Evolutionary conservation across 2,888 invertebrate genomes (phyloP).

Genomic region (Drosophila affinis): DNA sequence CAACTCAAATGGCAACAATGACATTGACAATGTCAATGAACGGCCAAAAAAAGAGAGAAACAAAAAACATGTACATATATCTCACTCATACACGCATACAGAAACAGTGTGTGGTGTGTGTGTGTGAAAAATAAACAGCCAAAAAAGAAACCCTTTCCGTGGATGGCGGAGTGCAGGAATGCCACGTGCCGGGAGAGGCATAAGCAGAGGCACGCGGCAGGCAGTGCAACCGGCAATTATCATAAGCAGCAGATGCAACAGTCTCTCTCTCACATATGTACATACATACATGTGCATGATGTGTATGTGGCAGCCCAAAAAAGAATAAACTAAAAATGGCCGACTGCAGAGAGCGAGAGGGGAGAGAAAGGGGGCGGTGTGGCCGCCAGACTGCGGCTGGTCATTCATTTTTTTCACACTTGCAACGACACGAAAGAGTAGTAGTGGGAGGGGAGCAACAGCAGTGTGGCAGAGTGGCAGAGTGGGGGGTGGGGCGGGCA

Average conservation of each 20-base stretch:
- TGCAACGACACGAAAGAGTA: conserved; percentile 23
- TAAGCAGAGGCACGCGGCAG: conserved; percentile 37
- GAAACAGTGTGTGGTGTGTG: conserved; percentile 9
- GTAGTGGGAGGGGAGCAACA: neutral
- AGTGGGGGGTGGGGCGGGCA: conserved; percentile 44
- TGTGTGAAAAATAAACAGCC: conserved; percentile 45
- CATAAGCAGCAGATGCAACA: conserved; percentile 75
- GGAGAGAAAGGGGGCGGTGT: conserved; percentile 1
- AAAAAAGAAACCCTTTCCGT: conserved; percentile 33
- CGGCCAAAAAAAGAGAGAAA: conserved; percentile 49
- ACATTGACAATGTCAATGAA: conserved; percentile 81
- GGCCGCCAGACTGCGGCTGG: conserved; percentile 43
- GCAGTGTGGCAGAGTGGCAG: conserved; percentile 14
- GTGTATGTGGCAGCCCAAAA: conserved; percentile 56
- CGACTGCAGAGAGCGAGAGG: conserved; percentile 34
- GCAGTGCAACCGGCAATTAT: conserved; percentile 75
- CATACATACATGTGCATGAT: conserved; percentile 8
- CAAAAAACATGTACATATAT: conserved; percentile 6
- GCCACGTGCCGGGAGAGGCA: conserved; percentile 61
- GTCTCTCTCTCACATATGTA: conserved; percentile 22
- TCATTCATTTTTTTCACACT: conserved; percentile 52
- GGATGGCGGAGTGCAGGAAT: conserved; percentile 9
- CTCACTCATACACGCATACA: neutral
- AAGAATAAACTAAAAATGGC: conserved; percentile 70
- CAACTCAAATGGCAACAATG: conserved; percentile 70